Conservation (phyloP, 2,113 vertebrate genomes). For the Motacilla alba region DNA sequence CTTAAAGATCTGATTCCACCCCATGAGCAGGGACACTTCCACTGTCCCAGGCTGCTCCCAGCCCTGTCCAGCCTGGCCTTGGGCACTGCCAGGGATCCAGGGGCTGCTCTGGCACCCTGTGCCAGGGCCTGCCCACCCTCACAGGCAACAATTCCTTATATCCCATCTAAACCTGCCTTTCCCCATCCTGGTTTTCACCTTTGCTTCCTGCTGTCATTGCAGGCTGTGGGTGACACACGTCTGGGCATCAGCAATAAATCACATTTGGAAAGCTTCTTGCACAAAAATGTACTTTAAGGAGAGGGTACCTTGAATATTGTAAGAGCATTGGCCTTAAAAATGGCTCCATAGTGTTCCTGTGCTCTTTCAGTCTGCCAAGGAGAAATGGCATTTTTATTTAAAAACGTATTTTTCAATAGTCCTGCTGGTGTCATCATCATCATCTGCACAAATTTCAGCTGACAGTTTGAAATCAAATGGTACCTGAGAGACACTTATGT, state of each 20-base stretch:
- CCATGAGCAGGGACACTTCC: neutral
- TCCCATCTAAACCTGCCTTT: neutral
- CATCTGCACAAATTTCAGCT: conserved; percentile 47
- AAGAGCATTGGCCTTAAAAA: neutral
- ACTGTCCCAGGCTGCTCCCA: fast-evolving
- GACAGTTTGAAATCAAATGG: conserved; percentile 37
- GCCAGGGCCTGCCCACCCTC: neutral
- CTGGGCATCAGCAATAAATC: neutral
- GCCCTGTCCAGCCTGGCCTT: neutral
- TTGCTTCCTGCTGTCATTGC: neutral
- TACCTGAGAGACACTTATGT: neutral
- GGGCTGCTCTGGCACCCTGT: neutral
- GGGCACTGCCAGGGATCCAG: neutral
- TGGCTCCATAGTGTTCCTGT: neutral
- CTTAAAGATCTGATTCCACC: neutral
- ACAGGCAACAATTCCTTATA: fast-evolving
- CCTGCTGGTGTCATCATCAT: conserved; percentile 42
- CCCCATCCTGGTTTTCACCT: neutral
- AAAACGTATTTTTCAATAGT: conserved; percentile 32
- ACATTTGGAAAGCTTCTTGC: neutral
- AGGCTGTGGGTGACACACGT: neutral
- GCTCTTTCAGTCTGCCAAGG: conserved; percentile 6
- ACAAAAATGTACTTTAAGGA: neutral
- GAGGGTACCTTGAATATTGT: neutral
- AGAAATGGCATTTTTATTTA: conserved; percentile 42